These are phyloP conservation scores for Paraplagusia blochii DNA, from an alignment of 2,113 vertebrate genomes.

Conservation along the genomic window DNA sequence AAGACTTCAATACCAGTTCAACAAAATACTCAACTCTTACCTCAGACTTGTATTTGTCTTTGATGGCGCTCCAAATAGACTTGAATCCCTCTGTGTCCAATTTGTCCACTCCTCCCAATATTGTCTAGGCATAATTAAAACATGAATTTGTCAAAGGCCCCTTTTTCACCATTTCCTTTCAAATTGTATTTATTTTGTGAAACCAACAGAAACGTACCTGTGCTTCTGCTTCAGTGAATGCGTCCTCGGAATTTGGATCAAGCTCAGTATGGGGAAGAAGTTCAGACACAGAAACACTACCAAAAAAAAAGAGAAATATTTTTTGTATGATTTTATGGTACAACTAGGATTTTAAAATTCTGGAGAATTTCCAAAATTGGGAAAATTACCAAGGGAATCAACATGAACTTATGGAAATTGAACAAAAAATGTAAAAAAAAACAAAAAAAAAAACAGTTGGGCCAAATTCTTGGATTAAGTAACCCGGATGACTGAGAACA, in stretches of 20 bases:
- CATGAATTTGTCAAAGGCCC: not conserved
- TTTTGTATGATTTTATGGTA: not conserved
- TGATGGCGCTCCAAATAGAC: slow-evolving; percentile 79
- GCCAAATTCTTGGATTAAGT: too few species aligned
- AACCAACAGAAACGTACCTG: slow-evolving; percentile 69
- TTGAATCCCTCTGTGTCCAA: slow-evolving; percentile 74
- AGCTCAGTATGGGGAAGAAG: slow-evolving; percentile 83
- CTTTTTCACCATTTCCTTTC: too few species aligned
- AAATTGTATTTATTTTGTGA: not conserved
- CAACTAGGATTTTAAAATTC: not conserved
- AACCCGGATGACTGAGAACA: too few species aligned
- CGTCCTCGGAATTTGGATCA: slow-evolving; percentile 80
- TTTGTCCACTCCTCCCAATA: slow-evolving; percentile 74
- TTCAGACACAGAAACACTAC: slow-evolving; percentile 79
- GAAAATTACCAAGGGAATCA: too few species aligned
- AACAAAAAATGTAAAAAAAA: too few species aligned
- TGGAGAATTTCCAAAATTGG: too few species aligned
- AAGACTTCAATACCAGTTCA: too few species aligned
- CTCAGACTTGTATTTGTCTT: slow-evolving; percentile 83
- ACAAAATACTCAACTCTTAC: slow-evolving; percentile 51
- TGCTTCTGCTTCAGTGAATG: slow-evolving; percentile 79
- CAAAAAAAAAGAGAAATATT: slow-evolving; percentile 7
- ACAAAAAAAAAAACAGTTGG: too few species aligned
- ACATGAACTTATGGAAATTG: too few species aligned
- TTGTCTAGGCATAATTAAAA: slow-evolving; percentile 57